Evolutionary conservation across 2,888 invertebrate genomes (phyloP).

Genomic region (Holacanthella duospinosa): DNA sequence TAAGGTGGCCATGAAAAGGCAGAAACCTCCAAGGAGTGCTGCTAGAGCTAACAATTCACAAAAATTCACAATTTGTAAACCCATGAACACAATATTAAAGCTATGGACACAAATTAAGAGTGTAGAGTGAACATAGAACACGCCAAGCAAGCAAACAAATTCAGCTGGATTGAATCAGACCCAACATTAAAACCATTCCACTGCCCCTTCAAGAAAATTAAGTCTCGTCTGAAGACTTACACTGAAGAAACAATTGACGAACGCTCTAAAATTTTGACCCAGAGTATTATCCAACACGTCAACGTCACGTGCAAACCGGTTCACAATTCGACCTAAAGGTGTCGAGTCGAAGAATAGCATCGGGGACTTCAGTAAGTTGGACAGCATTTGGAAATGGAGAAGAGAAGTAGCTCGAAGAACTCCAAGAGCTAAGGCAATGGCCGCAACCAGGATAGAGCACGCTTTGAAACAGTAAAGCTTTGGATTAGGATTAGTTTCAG

Average conservation of each 20-base stretch:
- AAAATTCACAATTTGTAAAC: no score
- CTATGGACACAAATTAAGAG: no score
- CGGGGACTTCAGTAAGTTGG: slow-evolving; percentile 36
- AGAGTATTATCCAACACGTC: slow-evolving; percentile 41
- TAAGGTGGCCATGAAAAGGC: slow-evolving; percentile 41
- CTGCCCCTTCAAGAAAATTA: no score
- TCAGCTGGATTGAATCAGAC: no score
- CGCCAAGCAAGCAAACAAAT: no score
- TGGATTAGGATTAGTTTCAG: background rate
- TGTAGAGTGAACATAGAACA: no score
- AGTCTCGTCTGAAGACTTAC: no score
- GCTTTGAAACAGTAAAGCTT: background rate
- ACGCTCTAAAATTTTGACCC: background rate
- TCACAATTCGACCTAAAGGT: slow-evolving; percentile 56
- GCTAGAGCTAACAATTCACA: slow-evolving; percentile 1
- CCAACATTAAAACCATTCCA: no score
- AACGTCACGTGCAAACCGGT: slow-evolving; percentile 58
- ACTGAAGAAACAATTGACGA: slow-evolving; percentile 7
- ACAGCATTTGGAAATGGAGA: slow-evolving; percentile 37
- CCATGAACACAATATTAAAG: no score
- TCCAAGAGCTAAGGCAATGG: slow-evolving; percentile 36
- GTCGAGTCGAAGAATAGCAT: slow-evolving; percentile 43
- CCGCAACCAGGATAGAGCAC: slow-evolving; percentile 30
- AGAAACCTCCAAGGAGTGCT: background rate
- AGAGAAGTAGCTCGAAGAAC: slow-evolving; percentile 37